Evolutionary conservation across 2,797 vertebrate genomes (phyloP), one percentile per base, ranked within the genome.

Genomic region (Diglossa cyanea): DNA sequence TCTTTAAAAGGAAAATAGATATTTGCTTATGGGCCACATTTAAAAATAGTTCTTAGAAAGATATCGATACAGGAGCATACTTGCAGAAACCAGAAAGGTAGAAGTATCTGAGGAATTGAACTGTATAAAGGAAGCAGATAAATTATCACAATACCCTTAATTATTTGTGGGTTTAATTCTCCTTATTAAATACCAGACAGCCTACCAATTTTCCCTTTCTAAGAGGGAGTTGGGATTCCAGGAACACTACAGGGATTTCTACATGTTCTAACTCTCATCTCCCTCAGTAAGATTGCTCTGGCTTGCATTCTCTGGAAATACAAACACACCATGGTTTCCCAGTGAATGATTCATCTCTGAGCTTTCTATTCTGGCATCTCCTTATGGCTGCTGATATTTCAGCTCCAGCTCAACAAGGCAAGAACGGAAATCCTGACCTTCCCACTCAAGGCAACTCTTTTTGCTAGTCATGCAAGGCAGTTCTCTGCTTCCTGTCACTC

Each of bases 351-450:
- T 93, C 55, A 94, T 81, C 63, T 25, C 70, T 8, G 58, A 31
- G 57, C 42, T 45, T 94, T 53, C 72, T 76, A 72, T 55, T 91
- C 70, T 51, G 44, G 63, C 74, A 37, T 31, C 45, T 90, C 76
- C 89, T 81, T 74, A 71, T 63, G 74, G 81, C 25, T 81, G 47
- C 57, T 86, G 82, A 2, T 68, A 86, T 86, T 88, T 88, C 83
- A 93, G 50, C 58, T 72, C 3, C 30, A 65, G 87, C 67, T 85
- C 67, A 58, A 77, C 20, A 12, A 42, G 51, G 74, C 42, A 2
- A 57, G 61, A 89, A 19, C 2, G 6, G 74, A 86, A 95, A 80
- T 53, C 33, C 55, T 83, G 66, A 88, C 65, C 82, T 84, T 92
- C 42, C 66, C 21, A 33, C 58, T 45, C 62, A 9, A 48, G 65